phyloP scores from a whole-genome alignment of 2,113 vertebrate genomes.

The Callopanchax toddi region DNA sequence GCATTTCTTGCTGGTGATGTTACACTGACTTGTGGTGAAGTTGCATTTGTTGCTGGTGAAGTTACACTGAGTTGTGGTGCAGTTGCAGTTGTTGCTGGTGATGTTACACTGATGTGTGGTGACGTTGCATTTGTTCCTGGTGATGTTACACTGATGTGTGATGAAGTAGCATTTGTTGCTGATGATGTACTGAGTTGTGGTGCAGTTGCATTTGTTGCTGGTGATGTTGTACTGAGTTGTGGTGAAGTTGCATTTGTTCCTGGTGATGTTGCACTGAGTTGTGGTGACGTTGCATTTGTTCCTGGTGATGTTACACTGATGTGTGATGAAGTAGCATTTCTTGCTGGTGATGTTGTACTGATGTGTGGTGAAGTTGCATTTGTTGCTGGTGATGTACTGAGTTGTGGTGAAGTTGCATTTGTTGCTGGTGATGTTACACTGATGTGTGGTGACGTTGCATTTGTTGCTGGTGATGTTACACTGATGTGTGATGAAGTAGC shows the following conservation, averaged over 20 bases:
- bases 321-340: not conserved
- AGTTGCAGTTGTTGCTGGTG: not conserved
- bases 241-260: not conserved
- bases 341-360: not conserved
- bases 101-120: not conserved
- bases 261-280: not conserved
- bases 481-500: too few species aligned
- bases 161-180: not conserved
- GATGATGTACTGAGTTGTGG: not conserved
- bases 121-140: not conserved
- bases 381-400: not conserved
- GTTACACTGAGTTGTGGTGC: not conserved
- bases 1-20: not conserved
- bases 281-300: not conserved
- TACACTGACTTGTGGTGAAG: too few species aligned
- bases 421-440: not conserved
- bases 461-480: too few species aligned
- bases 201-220: not conserved
- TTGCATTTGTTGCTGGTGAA: not conserved
- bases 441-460: not conserved
- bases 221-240: not conserved
- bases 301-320: not conserved
- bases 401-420: not conserved
- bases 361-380: not conserved
- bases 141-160: not conserved